These are phyloP conservation scores for Sparus aurata DNA, from an alignment of 2,797 vertebrate genomes.

Conservation along the genomic window DNA sequence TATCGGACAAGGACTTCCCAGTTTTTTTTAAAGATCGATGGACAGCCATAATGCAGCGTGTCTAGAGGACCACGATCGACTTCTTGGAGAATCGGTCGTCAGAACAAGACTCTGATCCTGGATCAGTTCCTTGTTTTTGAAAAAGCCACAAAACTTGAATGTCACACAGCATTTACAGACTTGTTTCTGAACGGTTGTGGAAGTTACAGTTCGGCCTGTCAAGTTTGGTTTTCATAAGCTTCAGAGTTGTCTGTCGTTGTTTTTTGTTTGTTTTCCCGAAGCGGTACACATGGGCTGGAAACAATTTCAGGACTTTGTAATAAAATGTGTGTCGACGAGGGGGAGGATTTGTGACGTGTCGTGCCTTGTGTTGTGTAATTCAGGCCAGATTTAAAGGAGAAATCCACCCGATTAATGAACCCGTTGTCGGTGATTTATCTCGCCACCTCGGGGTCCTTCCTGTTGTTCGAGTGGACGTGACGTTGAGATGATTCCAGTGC, in stretches of 20 bases:
- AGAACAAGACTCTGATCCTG: background rate
- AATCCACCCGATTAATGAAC: slow-evolving; percentile 35
- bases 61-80: slow-evolving; percentile 38
- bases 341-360: background rate
- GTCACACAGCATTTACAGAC: slow-evolving; percentile 39
- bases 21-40: background rate
- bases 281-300: slow-evolving; percentile 72
- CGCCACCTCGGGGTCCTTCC: background rate
- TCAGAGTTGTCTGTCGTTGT: slow-evolving; percentile 3
- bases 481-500: slow-evolving; percentile 13
- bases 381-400: slow-evolving; percentile 45
- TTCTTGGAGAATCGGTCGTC: background rate
- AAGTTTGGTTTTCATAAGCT: slow-evolving; percentile 22
- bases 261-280: slow-evolving; percentile 15
- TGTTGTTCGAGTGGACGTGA: slow-evolving; percentile 9
- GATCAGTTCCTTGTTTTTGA: slow-evolving; percentile 25
- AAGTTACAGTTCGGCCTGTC: slow-evolving; percentile 2
- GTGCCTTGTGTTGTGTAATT: slow-evolving; percentile 10
- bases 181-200: slow-evolving; percentile 23
- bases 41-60: background rate
- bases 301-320: slow-evolving; percentile 48
- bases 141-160: slow-evolving; percentile 70
- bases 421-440: background rate
- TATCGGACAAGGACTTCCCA: slow-evolving; percentile 3
- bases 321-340: slow-evolving; percentile 18